These are phyloP conservation scores for Drosophila mojavensis DNA, from an alignment of 1,140 invertebrate genomes.

Conservation along the genomic window DNA sequence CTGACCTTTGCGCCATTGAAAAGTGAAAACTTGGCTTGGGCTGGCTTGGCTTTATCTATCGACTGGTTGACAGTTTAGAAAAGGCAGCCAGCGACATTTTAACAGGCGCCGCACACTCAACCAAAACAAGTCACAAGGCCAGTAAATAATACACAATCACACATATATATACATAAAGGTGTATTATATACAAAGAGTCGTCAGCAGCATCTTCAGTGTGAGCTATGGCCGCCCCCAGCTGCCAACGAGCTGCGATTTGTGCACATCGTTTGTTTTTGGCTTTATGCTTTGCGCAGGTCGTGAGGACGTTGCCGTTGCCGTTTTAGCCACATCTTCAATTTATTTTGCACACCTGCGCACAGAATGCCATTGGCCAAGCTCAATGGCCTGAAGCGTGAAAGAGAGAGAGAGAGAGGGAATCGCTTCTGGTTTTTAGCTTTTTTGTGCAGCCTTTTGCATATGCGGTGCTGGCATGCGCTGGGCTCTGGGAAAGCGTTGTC, in stretches of 20 bases:
- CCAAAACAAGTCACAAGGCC: constrained; percentile 45
- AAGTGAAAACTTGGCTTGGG: constrained; percentile 71
- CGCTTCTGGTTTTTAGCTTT: constrained; percentile 66
- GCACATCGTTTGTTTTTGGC: constrained; percentile 42
- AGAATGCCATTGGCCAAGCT: constrained; percentile 14
- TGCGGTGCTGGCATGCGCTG: not conserved
- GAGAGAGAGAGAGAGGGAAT: constrained; percentile 14
- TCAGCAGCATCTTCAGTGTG: constrained; percentile 33
- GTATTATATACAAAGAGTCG: constrained; percentile 37
- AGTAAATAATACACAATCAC: constrained; percentile 2
- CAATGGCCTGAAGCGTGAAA: constrained; percentile 32
- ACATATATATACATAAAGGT: not conserved
- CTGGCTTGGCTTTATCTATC: constrained; percentile 36
- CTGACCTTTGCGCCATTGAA: constrained; percentile 73
- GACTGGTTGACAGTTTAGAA: constrained; percentile 77
- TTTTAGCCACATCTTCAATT: constrained; percentile 59
- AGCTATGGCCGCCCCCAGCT: constrained; percentile 20
- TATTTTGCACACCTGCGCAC: constrained; percentile 76
- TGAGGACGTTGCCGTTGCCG: constrained; percentile 63
- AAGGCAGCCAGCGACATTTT: constrained; percentile 56
- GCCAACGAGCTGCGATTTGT: constrained; percentile 54
- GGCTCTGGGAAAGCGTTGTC: constrained; percentile 53
- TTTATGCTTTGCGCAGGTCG: constrained; percentile 22
- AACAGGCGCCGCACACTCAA: constrained; percentile 6
- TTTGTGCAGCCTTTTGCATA: constrained; percentile 58